Conservation (phyloP, 2,888 invertebrate species). For the Drosophila helvetica region DNA sequence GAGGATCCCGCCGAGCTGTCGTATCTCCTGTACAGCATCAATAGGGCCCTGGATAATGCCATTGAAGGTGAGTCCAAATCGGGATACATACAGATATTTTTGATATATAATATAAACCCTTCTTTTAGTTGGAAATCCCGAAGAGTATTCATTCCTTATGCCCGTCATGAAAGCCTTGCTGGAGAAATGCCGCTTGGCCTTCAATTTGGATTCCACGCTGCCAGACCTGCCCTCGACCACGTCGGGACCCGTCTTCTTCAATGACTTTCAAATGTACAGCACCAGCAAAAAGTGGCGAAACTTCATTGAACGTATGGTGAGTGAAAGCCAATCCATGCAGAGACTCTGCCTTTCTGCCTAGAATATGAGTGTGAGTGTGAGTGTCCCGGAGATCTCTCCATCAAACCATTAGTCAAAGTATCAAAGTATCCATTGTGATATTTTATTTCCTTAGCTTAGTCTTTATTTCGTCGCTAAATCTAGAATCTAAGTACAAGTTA, state of each 20-base stretch:
- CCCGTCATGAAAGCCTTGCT: conserved; percentile 87
- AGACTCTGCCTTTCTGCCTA: too few relatives aligned
- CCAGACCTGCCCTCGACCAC: conserved; percentile 85
- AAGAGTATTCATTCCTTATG: conserved; percentile 87
- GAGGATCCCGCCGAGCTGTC: conserved; percentile 86
- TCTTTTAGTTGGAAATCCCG: conserved; percentile 84
- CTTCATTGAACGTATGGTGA: conserved; percentile 85
- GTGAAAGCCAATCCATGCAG: conserved; percentile 42
- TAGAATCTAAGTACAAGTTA: conserved; percentile 25
- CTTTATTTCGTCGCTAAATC: background rate
- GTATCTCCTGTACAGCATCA: conserved; percentile 85
- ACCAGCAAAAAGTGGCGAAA: conserved; percentile 85
- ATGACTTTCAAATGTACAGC: conserved; percentile 86
- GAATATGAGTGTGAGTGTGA: too few relatives aligned
- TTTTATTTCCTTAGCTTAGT: conserved; percentile 17
- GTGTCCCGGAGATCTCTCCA: background rate
- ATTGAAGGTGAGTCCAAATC: conserved; percentile 82
- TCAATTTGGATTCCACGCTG: conserved; percentile 82
- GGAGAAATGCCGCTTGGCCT: conserved; percentile 84
- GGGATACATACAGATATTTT: background rate
- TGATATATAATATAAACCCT: background rate
- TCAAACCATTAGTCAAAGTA: background rate
- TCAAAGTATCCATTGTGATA: background rate
- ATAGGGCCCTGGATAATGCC: conserved; percentile 84
- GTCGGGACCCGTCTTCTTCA: conserved; percentile 86